These are phyloP conservation scores for Stenotaenia linearis DNA, from an alignment of 2,888 invertebrate species.

Conservation along the genomic window DNA sequence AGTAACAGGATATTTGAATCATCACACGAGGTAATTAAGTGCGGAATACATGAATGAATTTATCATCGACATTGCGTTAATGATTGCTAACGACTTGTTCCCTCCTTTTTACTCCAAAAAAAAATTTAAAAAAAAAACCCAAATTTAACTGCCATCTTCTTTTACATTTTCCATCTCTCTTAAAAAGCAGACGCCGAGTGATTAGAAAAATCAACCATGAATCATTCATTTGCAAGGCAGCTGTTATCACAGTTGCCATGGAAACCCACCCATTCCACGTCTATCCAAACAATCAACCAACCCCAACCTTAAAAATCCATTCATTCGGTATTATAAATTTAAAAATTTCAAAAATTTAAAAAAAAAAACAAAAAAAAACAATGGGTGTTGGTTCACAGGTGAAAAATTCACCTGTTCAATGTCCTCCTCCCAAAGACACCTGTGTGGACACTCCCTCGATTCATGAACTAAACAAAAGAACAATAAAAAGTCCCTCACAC, in stretches of 20 bases:
- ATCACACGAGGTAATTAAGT: neutral
- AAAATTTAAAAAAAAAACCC: neutral
- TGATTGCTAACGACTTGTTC: neutral
- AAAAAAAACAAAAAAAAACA: neutral
- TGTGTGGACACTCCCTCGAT: neutral
- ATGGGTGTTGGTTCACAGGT: slow-evolving; percentile 2
- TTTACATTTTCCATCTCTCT: neutral
- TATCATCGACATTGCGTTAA: neutral
- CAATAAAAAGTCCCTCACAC: neutral
- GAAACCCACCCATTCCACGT: neutral
- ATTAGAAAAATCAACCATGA: slow-evolving; percentile 11
- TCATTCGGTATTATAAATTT: no score
- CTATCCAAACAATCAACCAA: no score
- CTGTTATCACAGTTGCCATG: neutral
- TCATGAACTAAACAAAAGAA: neutral
- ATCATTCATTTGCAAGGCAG: neutral
- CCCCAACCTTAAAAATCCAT: neutral
- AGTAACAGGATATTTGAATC: neutral
- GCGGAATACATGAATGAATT: slow-evolving; percentile 11
- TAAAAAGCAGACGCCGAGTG: neutral
- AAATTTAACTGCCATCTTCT: neutral
- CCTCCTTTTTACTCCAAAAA: neutral
- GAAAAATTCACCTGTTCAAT: neutral
- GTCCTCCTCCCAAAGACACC: slow-evolving; percentile 1
- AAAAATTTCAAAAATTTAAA: neutral